Evolutionary conservation across 92 coral and sea anemone genomes (phyloP), one percentile per base, ranked within the genome.

Genomic region (Phenganax stokvisi): DNA sequence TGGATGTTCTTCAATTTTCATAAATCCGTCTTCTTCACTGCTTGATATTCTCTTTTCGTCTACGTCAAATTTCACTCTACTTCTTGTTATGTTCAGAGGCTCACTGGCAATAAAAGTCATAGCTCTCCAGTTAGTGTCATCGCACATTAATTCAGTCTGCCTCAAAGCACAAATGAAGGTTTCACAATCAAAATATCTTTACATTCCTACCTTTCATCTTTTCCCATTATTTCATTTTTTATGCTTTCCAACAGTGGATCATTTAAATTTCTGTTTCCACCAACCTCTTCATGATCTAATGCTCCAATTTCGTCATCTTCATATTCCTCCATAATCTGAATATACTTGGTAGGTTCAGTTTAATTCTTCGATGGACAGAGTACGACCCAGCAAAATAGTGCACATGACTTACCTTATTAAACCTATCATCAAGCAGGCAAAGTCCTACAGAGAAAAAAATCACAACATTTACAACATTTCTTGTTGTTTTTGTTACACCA

Each of bases 251-350:
- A 79, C 29, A 92, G 85, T 28, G 85, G 85, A 69, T 90, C 90
- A 84, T 87, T 88, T 10, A 90, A 87, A 59, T 84, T 79, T 37
- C 85, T 74, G 29, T 84, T 76, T n/a, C 98, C 98, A 44, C 84
- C 76, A 30, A 94, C 54, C 67, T 94, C 98, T 73, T 94, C 98
- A 66, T 94, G 98, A 71, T 91, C 98, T 54, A 94, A 74, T 9
- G 98, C 94, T 13, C 98, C 98, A 62, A 94, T 94, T 79, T 94
- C 98, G 82, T 94, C 96, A 73, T 94, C 98, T n/a, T 90, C 96
- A 82, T 94, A 94, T 70, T 94, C 97, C 76, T 94, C 98, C 97
- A 94, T 94, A 28, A 90, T 80, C 93, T 89, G 52, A 37, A 67
- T 53, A 57, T 44, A 54, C 8, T 51, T 16, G 10, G 0, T 37